Conservation (phyloP, 2,888 invertebrate genomes). For the Chrysolina oricalcia region DNA sequence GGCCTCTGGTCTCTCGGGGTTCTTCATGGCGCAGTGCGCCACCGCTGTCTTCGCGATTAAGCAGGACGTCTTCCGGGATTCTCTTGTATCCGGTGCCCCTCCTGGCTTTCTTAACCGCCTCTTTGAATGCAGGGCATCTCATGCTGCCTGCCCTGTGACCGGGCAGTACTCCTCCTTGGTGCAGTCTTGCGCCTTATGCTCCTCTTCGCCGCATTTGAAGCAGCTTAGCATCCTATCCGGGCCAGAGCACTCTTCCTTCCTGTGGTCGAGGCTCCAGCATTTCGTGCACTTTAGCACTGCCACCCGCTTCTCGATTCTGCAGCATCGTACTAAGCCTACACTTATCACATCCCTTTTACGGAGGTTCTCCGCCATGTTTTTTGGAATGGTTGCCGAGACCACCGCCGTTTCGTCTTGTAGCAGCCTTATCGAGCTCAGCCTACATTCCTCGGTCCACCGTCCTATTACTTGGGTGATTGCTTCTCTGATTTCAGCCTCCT, state of each 20-base stretch:
- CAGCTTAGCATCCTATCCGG: background rate
- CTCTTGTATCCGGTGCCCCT: background rate
- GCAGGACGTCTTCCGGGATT: no score
- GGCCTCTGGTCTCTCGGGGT: no score
- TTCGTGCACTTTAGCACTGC: background rate
- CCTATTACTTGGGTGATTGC: background rate
- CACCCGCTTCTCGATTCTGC: background rate
- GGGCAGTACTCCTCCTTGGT: background rate
- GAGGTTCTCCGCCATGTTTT: background rate
- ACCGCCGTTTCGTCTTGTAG: background rate
- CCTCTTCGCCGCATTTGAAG: background rate
- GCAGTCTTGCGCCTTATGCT: background rate
- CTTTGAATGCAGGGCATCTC: slow-evolving; percentile 34
- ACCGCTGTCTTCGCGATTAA: no score
- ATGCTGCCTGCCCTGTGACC: background rate
- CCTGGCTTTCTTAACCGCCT: background rate
- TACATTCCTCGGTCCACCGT: background rate
- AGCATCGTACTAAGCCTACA: background rate
- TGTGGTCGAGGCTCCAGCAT: background rate
- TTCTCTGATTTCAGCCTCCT: no score
- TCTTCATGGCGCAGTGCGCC: no score
- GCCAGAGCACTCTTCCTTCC: background rate
- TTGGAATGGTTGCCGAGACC: background rate
- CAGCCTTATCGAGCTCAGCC: background rate
- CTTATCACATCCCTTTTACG: background rate